Conservation (phyloP, 2,888 invertebrate species). For the Pomacea canaliculata region DNA sequence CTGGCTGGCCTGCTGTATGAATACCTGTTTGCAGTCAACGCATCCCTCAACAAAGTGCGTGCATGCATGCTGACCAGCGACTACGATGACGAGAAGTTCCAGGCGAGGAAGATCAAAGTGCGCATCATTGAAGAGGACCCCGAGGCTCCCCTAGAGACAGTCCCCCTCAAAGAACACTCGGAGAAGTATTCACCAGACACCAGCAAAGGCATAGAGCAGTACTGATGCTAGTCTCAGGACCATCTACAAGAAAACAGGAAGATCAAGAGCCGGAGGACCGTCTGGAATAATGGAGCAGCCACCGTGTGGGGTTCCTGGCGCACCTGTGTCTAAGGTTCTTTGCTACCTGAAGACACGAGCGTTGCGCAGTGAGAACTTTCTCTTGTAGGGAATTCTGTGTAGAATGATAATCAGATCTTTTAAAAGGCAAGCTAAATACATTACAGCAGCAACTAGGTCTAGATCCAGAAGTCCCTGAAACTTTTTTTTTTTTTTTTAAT, state of each 20-base stretch:
- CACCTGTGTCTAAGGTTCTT: too few species aligned
- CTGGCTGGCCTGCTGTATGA: constrained; percentile 58
- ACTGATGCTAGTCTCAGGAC: neutral
- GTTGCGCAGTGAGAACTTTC: too few species aligned
- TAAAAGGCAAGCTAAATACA: too few species aligned
- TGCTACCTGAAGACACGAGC: too few species aligned
- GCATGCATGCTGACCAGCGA: constrained; percentile 43
- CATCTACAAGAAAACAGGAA: neutral
- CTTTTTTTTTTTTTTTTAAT: too few species aligned
- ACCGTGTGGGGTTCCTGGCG: too few species aligned
- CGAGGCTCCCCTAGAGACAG: constrained; percentile 8
- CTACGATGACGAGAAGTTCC: constrained; percentile 47
- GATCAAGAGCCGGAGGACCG: neutral
- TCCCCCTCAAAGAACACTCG: constrained; percentile 1
- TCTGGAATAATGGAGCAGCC: too few species aligned
- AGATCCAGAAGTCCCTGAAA: too few species aligned
- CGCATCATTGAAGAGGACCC: constrained; percentile 36
- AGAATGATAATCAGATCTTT: too few species aligned
- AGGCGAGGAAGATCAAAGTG: constrained; percentile 36
- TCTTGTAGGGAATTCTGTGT: too few species aligned
- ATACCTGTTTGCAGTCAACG: constrained; percentile 54
- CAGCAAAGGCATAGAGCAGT: neutral
- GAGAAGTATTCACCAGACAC: neutral
- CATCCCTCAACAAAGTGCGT: constrained; percentile 41
- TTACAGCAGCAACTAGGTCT: too few species aligned